Evolutionary conservation across 2,888 invertebrate genomes (phyloP).

Genomic region (Polydrusus cervinus): DNA sequence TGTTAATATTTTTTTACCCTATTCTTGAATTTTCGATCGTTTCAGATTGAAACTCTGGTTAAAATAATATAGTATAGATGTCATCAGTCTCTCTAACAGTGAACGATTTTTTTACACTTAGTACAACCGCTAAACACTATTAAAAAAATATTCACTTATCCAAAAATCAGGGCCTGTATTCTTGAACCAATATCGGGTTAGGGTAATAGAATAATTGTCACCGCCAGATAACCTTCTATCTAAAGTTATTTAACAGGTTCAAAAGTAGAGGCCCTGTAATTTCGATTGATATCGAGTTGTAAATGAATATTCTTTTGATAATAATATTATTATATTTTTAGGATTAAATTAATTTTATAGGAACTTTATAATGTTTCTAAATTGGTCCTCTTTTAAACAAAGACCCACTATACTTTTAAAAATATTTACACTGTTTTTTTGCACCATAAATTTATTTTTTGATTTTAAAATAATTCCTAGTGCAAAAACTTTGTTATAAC

Average conservation of each 20-base stretch:
- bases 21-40: slow-evolving; percentile 62
- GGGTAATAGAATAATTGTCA: too few species aligned
- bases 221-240: too few species aligned
- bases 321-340: slow-evolving; percentile 56
- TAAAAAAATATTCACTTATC: slow-evolving; percentile 26
- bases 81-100: slow-evolving; percentile 54
- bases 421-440: slow-evolving; percentile 32
- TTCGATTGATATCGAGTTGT: slow-evolving; percentile 7
- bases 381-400: slow-evolving; percentile 69
- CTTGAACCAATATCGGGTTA: neutral
- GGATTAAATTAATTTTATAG: slow-evolving; percentile 64
- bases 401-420: slow-evolving; percentile 59
- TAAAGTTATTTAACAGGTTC: neutral
- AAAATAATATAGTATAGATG: slow-evolving; percentile 17
- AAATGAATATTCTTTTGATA: slow-evolving; percentile 53
- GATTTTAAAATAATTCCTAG: neutral
- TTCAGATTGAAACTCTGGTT: slow-evolving; percentile 24
- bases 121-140: slow-evolving; percentile 29
- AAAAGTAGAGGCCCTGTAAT: slow-evolving; percentile 9
- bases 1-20: slow-evolving; percentile 62
- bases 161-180: neutral
- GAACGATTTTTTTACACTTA: slow-evolving; percentile 47
- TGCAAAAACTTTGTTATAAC: slow-evolving; percentile 1
- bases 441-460: neutral
- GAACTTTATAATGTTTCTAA: slow-evolving; percentile 69